Evolutionary conservation across 2,888 invertebrate genomes (phyloP), one percentile per base, ranked within the genome.

Genomic region (Blastobasis adustella): DNA sequence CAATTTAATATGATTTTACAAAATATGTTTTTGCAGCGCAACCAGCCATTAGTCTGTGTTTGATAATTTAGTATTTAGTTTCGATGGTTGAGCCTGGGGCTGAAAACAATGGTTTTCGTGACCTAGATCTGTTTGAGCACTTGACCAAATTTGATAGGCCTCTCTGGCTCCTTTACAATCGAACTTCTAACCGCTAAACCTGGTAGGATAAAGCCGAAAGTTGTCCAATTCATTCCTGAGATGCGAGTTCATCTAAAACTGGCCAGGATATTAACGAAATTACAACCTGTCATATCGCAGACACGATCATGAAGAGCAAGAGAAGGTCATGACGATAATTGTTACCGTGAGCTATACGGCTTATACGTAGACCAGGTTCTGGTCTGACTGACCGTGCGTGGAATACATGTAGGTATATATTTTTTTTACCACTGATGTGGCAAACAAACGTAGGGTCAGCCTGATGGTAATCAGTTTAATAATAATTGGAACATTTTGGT

Each of bases 261-360:
- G 69, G 78, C 60, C 59, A 59, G 43, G 46, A 65, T 64, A 66
- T 70, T 73, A 75, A 63, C 73, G 61, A 83, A 86, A 86, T 86
- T 82, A 83, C 71, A 79, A 81, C 83, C 85, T 85, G 85, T 84
- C 85, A 83, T 83, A 82, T 71, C 65, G 61, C 77, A 76, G 80
- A 83, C 82, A 75, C 70, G 78, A 76, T 79, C 77, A 73, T 76
- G 78, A 76, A 67, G 76, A 73, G 61, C 76, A 71, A 69, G 68
- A 73, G 79, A 81, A 85, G 84, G 83, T 81, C 77, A 73, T 71
- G 70, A 66, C 58, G 72, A 77, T 77, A 70, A 72, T 76, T 70
- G 67, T 63, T 71, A 62, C 61, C 63, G 62, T 54, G 64, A 69
- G 58, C 56, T 62, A 56, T 23, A 23, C 23, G 23, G 3, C 23